A percentile compares a stretch with the other conserved stretches of the same genome.
These are phyloP conservation scores for Orussus abietinus DNA, from an alignment of 1,140 invertebrate species.

Conservation along the genomic window DNA sequence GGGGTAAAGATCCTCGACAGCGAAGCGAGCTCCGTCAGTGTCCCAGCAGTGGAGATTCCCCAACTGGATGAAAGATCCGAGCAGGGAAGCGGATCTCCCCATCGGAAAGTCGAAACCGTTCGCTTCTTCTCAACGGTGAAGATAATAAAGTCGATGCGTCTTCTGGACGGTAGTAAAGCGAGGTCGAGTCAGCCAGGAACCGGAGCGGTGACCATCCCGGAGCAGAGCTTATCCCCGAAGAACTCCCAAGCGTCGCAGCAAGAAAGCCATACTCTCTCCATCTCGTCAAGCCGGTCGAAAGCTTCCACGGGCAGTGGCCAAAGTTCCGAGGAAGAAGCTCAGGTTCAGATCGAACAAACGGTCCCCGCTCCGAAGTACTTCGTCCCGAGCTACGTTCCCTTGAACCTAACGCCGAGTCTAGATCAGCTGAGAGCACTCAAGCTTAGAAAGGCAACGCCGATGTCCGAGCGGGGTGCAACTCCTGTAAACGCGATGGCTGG, in stretches of 20 bases:
- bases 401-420: slow-evolving; percentile 35
- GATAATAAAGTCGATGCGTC: too few species aligned
- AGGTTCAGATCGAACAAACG: slow-evolving; percentile 18
- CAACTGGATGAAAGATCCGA: neutral
- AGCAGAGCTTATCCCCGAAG: too few species aligned
- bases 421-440: slow-evolving; percentile 40
- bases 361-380: slow-evolving; percentile 26
- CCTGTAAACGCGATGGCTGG: neutral
- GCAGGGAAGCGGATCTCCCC: slow-evolving; percentile 3
- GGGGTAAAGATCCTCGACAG: slow-evolving; percentile 1
- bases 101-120: slow-evolving; percentile 5
- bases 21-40: slow-evolving; percentile 16
- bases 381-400: slow-evolving; percentile 40
- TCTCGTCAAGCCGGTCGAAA: slow-evolving; percentile 23
- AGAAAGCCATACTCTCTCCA: too few species aligned
- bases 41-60: slow-evolving; percentile 13
- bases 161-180: too few species aligned
- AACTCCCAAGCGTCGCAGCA: too few species aligned
- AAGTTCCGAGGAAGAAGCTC: slow-evolving; percentile 29
- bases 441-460: slow-evolving; percentile 30
- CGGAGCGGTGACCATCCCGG: too few species aligned
- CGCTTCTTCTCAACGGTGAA: too few species aligned
- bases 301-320: slow-evolving; percentile 14
- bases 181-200: too few species aligned
- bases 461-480: slow-evolving; percentile 27